A percentile compares a stretch with the other conserved stretches of the same genome.
phyloP scores from a whole-genome alignment of 2,888 invertebrate species.

The Aphelenchoides bicaudatus region DNA sequence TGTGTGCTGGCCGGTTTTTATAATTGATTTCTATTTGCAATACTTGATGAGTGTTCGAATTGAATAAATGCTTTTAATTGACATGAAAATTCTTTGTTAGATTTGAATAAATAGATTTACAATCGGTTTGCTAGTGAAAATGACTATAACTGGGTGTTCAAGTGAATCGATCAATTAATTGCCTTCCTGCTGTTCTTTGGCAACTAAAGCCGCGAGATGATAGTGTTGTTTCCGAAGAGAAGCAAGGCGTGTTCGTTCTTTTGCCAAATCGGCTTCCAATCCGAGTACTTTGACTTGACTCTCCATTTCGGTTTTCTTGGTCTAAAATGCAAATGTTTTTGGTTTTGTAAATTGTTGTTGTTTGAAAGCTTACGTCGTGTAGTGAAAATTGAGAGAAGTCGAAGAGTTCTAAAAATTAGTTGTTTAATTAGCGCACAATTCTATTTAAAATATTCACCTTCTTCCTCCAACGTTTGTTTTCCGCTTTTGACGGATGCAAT shows the following conservation, averaged over 20 bases:
- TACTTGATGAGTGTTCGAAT: too few species aligned
- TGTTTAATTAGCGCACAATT: not conserved
- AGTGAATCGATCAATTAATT: too few species aligned
- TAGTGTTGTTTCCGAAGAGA: slow-evolving; percentile 87
- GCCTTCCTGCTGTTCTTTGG: slow-evolving; percentile 32
- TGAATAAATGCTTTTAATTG: too few species aligned
- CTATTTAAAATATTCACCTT: slow-evolving; percentile 65
- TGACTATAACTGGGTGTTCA: too few species aligned
- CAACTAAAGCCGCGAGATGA: slow-evolving; percentile 64
- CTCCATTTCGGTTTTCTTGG: slow-evolving; percentile 94
- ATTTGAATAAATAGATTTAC: too few species aligned
- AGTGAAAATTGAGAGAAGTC: slow-evolving; percentile 83
- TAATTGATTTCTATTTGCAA: too few species aligned
- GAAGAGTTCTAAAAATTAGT: slow-evolving; percentile 62
- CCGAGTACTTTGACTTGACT: slow-evolving; percentile 80
- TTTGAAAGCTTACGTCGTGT: too few species aligned
- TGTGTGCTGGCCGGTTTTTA: too few species aligned
- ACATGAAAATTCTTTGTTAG: too few species aligned
- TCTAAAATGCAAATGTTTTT: too few species aligned
- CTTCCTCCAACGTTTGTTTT: slow-evolving; percentile 78
- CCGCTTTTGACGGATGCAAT: slow-evolving; percentile 90
- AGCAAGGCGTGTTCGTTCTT: slow-evolving; percentile 78
- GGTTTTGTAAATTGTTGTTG: too few species aligned
- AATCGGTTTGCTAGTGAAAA: too few species aligned
- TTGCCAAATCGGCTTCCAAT: slow-evolving; percentile 82